Base-by-base conservation (phyloP, 2,888 invertebrate genomes). In the Cheilosia soror region DNA sequence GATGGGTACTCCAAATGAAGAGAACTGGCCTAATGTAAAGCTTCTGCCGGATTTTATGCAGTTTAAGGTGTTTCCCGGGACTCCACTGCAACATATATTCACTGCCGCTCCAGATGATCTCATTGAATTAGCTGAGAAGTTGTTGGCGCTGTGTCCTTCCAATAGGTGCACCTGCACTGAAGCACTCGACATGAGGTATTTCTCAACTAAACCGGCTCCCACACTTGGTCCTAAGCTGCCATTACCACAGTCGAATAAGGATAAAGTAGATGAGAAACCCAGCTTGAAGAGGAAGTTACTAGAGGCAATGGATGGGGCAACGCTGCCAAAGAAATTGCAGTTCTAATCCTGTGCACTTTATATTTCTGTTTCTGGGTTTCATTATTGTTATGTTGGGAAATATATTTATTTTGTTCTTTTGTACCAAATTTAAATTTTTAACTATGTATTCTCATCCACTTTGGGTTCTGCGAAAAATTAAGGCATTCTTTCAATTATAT, bases 21-120 rank as follows among this genome's bases (percentile, higher is more conserved):
- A 97, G 87, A 96, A 94, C 72, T 99, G 99, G 99, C 97, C 98
- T 7, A 96, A 96, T 44, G 93, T 97, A 91, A 95, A 94, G 73
- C 94, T 93, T 71, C 92, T 99, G 58, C 97, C 97, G 13, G 99
- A 99, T 92, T 99, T 95, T 91, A 96, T 99, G 87, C 96, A 97
- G 90, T 98, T 99, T 92, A 98, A 98, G 90, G 94, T 95, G 7
- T 96, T 96, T 88, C 95, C 96, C 0, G 95, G 96, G 0, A 97
- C 96, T 49, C 97, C 97, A 4, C 92, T 99, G 60, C 95, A 96
- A 83, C 96, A 97, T 89, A 98, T 99, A 89, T 99, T 99, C 92
- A 98, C 98, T 55, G 99, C 99, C 1, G 99, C 98, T 2, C 94
- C 96, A 0, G 97, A 98, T 91, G 99, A 99, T 93, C 93, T 99